A percentile compares a stretch with the other conserved stretches of the same genome.
Evolutionary conservation across 2,797 vertebrate species (phyloP).

Genomic region (Coregonus ussuriensis): DNA sequence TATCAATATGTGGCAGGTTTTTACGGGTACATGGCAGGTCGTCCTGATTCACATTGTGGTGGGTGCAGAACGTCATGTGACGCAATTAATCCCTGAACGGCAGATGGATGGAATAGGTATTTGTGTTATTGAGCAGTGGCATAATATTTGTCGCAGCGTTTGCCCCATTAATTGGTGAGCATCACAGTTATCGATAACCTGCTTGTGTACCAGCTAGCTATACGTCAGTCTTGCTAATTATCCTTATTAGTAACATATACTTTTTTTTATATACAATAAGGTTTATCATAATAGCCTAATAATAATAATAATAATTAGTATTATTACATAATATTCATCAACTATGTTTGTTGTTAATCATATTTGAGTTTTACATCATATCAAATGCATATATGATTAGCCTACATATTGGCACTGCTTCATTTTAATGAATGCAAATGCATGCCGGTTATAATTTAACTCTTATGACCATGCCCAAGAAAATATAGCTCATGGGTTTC

Average conservation of each 20-base stretch:
- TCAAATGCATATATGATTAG: background rate
- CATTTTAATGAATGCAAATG: background rate
- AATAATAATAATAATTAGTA: background rate
- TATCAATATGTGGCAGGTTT: background rate
- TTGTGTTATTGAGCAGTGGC: background rate
- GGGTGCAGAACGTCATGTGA: slow-evolving; percentile 25
- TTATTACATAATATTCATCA: background rate
- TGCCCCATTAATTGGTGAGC: background rate
- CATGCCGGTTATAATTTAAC: background rate
- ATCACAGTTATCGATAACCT: background rate
- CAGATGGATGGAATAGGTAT: slow-evolving; percentile 36
- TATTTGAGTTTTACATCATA: no score
- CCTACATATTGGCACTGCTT: background rate
- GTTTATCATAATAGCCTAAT: background rate
- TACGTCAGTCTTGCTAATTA: background rate
- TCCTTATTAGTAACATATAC: background rate
- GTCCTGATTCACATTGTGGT: background rate
- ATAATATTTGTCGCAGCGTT: background rate
- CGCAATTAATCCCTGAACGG: slow-evolving; percentile 35
- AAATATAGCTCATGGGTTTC: background rate
- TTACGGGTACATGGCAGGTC: background rate
- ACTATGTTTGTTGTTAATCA: no score
- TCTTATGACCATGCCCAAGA: background rate
- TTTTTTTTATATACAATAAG: background rate
- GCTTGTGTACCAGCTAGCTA: background rate